Evolutionary conservation across 2,888 invertebrate species (phyloP), one percentile per base, ranked within the genome.

Genomic region (Andrena fulva): DNA sequence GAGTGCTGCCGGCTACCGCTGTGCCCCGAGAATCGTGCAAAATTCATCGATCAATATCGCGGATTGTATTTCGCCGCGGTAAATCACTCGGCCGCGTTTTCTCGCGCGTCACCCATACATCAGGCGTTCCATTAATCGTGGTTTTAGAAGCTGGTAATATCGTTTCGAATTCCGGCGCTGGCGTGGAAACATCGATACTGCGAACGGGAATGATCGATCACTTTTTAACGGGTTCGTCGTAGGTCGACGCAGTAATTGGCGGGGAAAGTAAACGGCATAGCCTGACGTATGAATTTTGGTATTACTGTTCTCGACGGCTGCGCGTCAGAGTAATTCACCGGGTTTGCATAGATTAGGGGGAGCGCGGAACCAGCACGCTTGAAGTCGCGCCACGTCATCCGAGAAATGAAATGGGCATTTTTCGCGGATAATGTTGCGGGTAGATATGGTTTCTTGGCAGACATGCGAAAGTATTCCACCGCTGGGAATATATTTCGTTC

Each of bases 401-500:
- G 27, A 8, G 52, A 62, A 62, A 67, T 62, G 52, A 67, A 67
- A 67, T 27, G 60, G 24, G 54, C 67, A 77, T 52, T 77, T 76
- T 60, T 76, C 64, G 59, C 20, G 27, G 35, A 12, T 31, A 79
- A 76, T 68, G 62, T 16, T 27, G 29, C 16, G 35, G 59, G 20
- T 42, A 70, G 64, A 31, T 63, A 66, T 7, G 24, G 52, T 54
- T 77, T 31, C 79, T 70, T 77, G 79, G 66, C 70, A 67, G 20
- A 7, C 29, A 7, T 56, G 31, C n/a, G 27, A 33, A 52, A 63
- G 33, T 52, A 35, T 42, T 42, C 2, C 8, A 10, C 69, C 42
- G 16, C 2, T 12, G 12, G 29, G 12, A 50, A 27, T 69, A 75
- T 29, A 66, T 62, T 20, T 12, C 20, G 33, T 24, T 24, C 24